Evolutionary conservation across 2,888 invertebrate species (phyloP), one percentile per base, ranked within the genome.

Genomic region (Patella depressa): DNA sequence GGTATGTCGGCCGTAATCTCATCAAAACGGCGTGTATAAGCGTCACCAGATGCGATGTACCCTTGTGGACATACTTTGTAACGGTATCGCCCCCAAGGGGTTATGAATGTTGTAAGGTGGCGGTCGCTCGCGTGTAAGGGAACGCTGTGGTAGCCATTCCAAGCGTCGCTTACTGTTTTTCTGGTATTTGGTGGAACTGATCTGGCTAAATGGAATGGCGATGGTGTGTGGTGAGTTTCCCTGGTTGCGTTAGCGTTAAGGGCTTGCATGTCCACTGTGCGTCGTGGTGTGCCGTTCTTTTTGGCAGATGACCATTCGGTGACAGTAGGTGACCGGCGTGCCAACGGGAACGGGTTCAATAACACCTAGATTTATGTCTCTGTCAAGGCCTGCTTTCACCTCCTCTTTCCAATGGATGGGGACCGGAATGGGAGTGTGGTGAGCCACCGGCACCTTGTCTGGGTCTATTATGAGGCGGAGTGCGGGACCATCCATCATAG

Each of bases 1-100:
- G 84, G 84, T 15, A 86, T 80, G 71, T 85, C 80, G 11, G 85
- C 24, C 9, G 84, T 84, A n/a, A 85, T 83, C 59, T 85, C 85
- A 77, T 87, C 85, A 65, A 73, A 84, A 3, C 85, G 78, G 70
- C 82, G 71, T 2, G 83, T 84, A 75, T 85, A 85, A 3, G 81
- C 86, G 73, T 86, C 86, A 2, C 82, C 83, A 19, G 79, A 78
- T 17, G 71, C 53, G 78, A 53, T 57, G 57, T 57, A 57, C 17
- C 57, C 57, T 57, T 57, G 57, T 4, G 57, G 57, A 17, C 57
- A 57, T 15, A 57, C 57, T 57, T 57, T 57, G 75, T 82, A 81
- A 3, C 82, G 2, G 76, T 85, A 84, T 29, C 84, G 78, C 4
- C 84, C 85, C 81, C 81, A 84, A 1, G 81, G 80, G 7, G 83